Conservation (phyloP, 2,888 invertebrate genomes). For the Halictus ligatus region DNA sequence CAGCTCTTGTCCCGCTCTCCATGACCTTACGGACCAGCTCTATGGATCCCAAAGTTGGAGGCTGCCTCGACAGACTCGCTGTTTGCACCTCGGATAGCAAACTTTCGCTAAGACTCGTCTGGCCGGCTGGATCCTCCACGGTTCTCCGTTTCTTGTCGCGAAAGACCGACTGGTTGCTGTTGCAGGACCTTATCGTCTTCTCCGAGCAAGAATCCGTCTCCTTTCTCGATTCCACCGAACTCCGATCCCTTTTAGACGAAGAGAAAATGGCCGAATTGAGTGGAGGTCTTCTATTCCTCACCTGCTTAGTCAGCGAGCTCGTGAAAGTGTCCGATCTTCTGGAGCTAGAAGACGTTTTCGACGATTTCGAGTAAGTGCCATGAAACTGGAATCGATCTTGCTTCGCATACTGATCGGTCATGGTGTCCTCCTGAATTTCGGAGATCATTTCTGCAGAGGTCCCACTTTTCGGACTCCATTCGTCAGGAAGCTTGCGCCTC, state of each 20-base stretch:
- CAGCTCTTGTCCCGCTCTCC: not conserved
- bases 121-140: not conserved
- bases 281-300: conserved; percentile 41
- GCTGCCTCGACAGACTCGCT: conserved; percentile 1
- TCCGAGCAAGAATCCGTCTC: too few species aligned
- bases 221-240: not conserved
- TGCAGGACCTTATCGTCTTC: not conserved
- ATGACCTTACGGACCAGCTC: conserved; percentile 55
- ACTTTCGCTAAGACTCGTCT: not conserved
- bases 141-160: conserved; percentile 11
- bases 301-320: conserved; percentile 39
- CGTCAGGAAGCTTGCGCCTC: not conserved
- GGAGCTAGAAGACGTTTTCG: not conserved
- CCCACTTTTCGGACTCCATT: conserved; percentile 36
- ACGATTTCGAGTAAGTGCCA: conserved; percentile 47
- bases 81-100: conserved; percentile 4
- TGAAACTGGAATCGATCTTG: not conserved
- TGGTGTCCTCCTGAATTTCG: conserved; percentile 64
- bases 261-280: conserved; percentile 43
- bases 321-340: conserved; percentile 24
- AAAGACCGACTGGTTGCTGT: not conserved
- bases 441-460: conserved; percentile 45
- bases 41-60: conserved; percentile 42
- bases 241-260: not conserved
- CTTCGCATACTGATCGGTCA: conserved; percentile 61